phyloP scores from a whole-genome alignment of 2,888 invertebrate genomes.

The Anagyrus pseudococci region DNA sequence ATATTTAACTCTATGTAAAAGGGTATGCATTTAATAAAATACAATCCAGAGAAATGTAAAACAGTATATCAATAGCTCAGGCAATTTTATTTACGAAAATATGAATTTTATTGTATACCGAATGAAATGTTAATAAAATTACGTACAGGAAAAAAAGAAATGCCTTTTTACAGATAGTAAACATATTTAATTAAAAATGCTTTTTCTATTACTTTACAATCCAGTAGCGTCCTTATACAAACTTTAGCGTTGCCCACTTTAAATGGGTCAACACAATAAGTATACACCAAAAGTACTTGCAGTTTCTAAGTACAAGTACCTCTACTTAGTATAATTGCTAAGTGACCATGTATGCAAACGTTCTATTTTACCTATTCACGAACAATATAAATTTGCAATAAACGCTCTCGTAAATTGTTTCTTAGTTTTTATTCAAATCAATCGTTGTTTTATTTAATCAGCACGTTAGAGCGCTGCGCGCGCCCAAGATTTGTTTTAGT shows the following conservation, averaged over 20 bases:
- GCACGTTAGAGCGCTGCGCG: no score
- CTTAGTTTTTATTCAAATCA: background rate
- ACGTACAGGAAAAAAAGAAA: background rate
- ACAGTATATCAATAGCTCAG: no score
- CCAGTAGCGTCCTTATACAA: no score
- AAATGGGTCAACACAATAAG: slow-evolving; percentile 30
- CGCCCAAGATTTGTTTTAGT: no score
- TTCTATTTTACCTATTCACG: slow-evolving; percentile 8
- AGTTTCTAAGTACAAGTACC: slow-evolving; percentile 27
- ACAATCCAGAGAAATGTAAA: no score
- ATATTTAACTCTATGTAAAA: background rate
- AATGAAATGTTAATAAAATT: background rate
- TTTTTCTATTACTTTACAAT: slow-evolving; percentile 7
- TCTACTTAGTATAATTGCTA: slow-evolving; percentile 27
- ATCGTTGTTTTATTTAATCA: no score
- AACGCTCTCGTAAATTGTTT: background rate
- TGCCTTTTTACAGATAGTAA: background rate
- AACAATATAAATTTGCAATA: slow-evolving; percentile 7
- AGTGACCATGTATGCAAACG: slow-evolving; percentile 3
- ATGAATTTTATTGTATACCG: background rate
- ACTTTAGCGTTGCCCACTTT: slow-evolving; percentile 19
- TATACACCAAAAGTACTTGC: slow-evolving; percentile 30
- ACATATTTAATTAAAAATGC: slow-evolving; percentile 12
- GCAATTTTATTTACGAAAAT: background rate
- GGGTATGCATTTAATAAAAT: background rate